Evolutionary conservation across 1,140 invertebrate genomes (phyloP), one percentile per base, ranked within the genome.

Genomic region (Dendrolimus kikuchii): DNA sequence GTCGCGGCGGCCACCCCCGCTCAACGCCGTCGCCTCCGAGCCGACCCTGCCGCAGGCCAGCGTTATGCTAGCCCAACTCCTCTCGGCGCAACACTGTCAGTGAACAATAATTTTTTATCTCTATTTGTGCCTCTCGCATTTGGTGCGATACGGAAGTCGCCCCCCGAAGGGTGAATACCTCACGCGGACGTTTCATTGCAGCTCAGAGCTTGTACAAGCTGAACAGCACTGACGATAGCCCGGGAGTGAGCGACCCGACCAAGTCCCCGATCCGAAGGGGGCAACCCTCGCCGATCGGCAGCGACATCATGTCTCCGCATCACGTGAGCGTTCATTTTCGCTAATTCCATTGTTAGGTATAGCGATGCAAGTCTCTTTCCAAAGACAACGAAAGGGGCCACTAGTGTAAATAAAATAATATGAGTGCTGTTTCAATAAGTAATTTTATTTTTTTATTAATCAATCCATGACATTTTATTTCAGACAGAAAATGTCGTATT

Each of bases 191-290:
- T 49, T 49, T 46, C 51, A 51, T 77, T 77, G 7, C 64, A 88
- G 85, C 84, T 49, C 85, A 88, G 69, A 86, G 83, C 51, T 53
- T 87, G 40, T 87, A 87, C 55, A 87, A 84, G 59, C 60, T 86
- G 49, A 86, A 68, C 52, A 81, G 61, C 57, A 74, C 66, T 46
- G 78, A 86, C 51, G 76, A 81, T 38, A 61, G 51, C 23, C 52
- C 55, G 8, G 60, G 64, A 23, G 58, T 55, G 2, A 58, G 60
- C 43, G 77, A 79, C 48, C 67, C 74, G 36, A 76, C 60, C 49
- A 77, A 65, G 64, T 86, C 74, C 1, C 81, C 77, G 40, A 60
- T 74, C 7, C 60, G 66, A 46, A 68, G 61, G 52, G 73, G 62
- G 5, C 86, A 80, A 61, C 77, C 77, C 4, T 79, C 81, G 48